phyloP scores from a whole-genome alignment of 2,797 vertebrate genomes.

The Gallinago nigripennis region DNA sequence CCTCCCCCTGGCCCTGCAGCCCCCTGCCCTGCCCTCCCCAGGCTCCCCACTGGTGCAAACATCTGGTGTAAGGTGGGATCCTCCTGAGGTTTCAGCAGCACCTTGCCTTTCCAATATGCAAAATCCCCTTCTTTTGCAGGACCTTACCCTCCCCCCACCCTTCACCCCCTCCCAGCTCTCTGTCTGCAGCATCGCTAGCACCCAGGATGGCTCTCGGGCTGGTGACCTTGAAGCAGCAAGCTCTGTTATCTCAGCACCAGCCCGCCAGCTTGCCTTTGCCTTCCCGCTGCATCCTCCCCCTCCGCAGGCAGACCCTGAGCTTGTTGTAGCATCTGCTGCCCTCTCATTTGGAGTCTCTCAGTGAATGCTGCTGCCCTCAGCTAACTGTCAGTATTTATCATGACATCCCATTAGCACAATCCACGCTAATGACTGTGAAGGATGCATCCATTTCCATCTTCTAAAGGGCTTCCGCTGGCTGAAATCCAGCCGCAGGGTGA shows the following conservation, averaged over 20 bases:
- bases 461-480: conserved; percentile 51
- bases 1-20: background rate
- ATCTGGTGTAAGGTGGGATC: background rate
- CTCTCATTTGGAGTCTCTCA: conserved; percentile 15
- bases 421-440: conserved; percentile 51
- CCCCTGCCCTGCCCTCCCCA: background rate
- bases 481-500: conserved; percentile 22
- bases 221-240: conserved; percentile 26
- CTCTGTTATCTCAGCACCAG: background rate
- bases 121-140: background rate
- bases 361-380: conserved; percentile 41
- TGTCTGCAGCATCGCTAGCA: accelerated
- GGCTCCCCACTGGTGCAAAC: background rate
- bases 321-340: conserved; percentile 45
- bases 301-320: background rate
- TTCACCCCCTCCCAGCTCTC: background rate
- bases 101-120: background rate
- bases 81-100: background rate
- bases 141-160: background rate
- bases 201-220: background rate
- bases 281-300: background rate
- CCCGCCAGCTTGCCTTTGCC: background rate
- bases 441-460: conserved; percentile 41
- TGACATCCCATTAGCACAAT: conserved; percentile 58
- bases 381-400: conserved; percentile 60